Evolutionary conservation across 2,888 invertebrate genomes (phyloP), one percentile per base, ranked within the genome.

Genomic region (Agrochola lota): DNA sequence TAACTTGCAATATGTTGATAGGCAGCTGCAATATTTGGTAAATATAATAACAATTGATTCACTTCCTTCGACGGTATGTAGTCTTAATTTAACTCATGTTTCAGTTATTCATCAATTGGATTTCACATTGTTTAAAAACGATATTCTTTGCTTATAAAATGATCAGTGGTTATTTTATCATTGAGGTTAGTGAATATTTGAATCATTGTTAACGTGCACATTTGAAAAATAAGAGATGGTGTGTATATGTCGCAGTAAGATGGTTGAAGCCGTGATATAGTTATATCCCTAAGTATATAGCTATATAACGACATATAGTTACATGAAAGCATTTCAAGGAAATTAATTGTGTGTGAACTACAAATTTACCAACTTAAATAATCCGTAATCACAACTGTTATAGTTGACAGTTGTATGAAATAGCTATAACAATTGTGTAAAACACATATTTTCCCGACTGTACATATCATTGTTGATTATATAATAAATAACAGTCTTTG

Each of bases 51-150:
- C 26, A 20, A 20, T 15, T 40, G 15, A 26, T 20, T 73, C 5
- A 30, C 4, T 20, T 40, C 2, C 15, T 64, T n/a, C 64, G n/a
- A 64, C 9, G 9, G 5, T 40, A n/a, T 17, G 2, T 59, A 7
- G 26, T 57, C 26, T 46, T 46, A 46, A 20, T 46, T 20, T 11
- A 46, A 46, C 3, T 20, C 11, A 12, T 26, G 17, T 66, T 74
- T 43, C 73, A 74, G 73, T 23, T 74, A 52, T 17, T 52, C 5
- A 40, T 72, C 23, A 26, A 60, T 26, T 74, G 72, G 74, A 52
- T 11, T 23, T 49, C 26, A 23, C n/a, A 20, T 2, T 57, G 55
- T 57, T 17, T 67, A 17, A 57, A 30, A 57, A 43, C 5, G 1
- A 67, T 66, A 23, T 26, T 11, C 9, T 57, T 17, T 7, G 30